Conservation (phyloP, 2,888 invertebrate species). For the Ethmia dodecea region DNA sequence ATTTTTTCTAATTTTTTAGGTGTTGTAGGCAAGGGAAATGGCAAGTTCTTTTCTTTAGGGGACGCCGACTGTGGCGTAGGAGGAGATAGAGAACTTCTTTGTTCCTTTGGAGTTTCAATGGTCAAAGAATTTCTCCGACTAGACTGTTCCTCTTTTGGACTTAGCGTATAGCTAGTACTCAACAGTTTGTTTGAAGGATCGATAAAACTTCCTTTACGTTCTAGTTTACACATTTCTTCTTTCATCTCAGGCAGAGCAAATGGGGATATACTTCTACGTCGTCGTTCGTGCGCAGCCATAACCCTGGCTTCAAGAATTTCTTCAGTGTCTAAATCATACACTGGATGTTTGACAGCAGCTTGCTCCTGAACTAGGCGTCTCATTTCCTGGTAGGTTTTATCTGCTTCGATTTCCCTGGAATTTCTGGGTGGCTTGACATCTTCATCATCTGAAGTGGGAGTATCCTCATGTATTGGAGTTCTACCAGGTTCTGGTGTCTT, state of each 20-base stretch:
- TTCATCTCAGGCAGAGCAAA: constrained; percentile 68
- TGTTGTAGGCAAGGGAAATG: constrained; percentile 46
- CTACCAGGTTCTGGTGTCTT: constrained; percentile 71
- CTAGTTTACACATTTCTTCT: constrained; percentile 46
- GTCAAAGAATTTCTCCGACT: constrained; percentile 51
- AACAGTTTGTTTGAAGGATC: constrained; percentile 69
- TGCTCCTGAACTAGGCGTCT: constrained; percentile 60
- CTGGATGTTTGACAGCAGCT: constrained; percentile 58
- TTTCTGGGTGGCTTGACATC: constrained; percentile 44
- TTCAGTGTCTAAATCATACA: constrained; percentile 64
- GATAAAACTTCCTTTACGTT: constrained; percentile 68
- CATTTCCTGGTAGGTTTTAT: constrained; percentile 70
- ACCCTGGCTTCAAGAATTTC: constrained; percentile 66
- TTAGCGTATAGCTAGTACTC: constrained; percentile 58
- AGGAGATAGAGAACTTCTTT: constrained; percentile 41
- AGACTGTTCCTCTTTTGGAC: constrained; percentile 58
- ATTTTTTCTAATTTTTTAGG: constrained; percentile 58
- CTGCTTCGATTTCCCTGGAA: constrained; percentile 67
- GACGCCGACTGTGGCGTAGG: constrained; percentile 43
- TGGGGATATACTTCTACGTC: constrained; percentile 71
- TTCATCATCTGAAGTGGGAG: constrained; percentile 79
- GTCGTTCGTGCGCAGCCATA: constrained; percentile 59
- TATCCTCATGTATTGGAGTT: constrained; percentile 76
- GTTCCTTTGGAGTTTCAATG: constrained; percentile 40
- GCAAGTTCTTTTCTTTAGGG: constrained; percentile 49